Evolutionary conservation across 2,888 invertebrate species (phyloP).

Genomic region (Hypolimnas misippus): DNA sequence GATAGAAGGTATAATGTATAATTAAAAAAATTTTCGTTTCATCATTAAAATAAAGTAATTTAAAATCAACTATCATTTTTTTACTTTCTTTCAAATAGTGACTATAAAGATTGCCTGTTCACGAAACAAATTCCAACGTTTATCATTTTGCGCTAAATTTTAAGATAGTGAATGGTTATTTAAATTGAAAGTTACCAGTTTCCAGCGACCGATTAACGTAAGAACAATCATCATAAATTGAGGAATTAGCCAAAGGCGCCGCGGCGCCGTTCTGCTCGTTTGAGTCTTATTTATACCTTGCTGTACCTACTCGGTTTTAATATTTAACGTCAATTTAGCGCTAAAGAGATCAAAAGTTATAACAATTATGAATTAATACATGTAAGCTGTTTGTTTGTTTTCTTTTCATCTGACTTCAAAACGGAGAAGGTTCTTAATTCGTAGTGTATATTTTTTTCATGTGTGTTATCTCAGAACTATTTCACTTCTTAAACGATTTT

Average conservation of each 20-base stretch:
- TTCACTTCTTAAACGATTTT: no score
- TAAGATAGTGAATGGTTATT: slow-evolving; percentile 20
- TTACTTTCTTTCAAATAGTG: no score
- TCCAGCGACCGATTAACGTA: slow-evolving; percentile 31
- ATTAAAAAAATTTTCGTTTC: no score
- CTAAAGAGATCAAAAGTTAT: neutral
- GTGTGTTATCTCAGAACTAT: no score
- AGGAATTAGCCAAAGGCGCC: slow-evolving; percentile 33
- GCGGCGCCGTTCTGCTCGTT: slow-evolving; percentile 22
- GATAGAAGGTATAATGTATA: no score
- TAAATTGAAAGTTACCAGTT: slow-evolving; percentile 32
- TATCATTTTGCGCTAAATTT: slow-evolving; percentile 28
- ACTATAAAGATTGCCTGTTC: neutral
- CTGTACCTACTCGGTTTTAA: slow-evolving; percentile 6
- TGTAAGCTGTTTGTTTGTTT: no score
- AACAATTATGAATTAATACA: neutral
- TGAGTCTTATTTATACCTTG: slow-evolving; percentile 23
- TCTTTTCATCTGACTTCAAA: no score
- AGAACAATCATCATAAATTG: slow-evolving; percentile 33
- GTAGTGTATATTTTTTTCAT: no score
- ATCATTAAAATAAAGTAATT: no score
- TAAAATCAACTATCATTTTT: no score
- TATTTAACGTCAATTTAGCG: slow-evolving; percentile 23
- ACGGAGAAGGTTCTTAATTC: no score
- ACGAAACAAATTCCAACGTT: neutral